Evolutionary conservation across 2,797 vertebrate species (phyloP), one percentile per base, ranked within the genome.

Genomic region (Acipenser ruthenus): DNA sequence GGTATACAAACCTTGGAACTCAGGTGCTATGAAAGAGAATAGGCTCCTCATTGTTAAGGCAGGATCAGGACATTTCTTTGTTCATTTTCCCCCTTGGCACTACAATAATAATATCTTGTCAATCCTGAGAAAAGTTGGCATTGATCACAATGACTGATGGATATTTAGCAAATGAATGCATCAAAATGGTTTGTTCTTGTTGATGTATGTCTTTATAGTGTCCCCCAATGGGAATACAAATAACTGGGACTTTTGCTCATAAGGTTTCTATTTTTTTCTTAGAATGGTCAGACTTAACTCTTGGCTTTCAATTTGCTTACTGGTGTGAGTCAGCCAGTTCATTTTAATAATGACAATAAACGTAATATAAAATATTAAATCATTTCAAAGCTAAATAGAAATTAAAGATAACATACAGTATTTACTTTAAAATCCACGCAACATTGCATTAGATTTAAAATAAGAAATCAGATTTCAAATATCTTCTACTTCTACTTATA

Each of bases 31-130:
- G 70, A 77, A 74, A 74, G 82, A 81, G 79, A 85, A 90, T 83
- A 89, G 85, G 78, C 75, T 47, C 60, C 64, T 81, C 78, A 83
- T 87, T 90, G 88, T 90, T 85, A 72, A 52, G 53, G 68, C 64
- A 49, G 70, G 70, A 72, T 86, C 74, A 78, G 84, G 73, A 6
- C 66, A 72, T 68, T 64, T 74, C 83, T 88, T 85, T 84, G 77
- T 86, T 81, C 72, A 7, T 70, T 67, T 9, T 71, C 73, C 80
- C 75, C 71, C 72, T 79, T 83, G 79, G 84, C 79, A 83, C 69
- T 69, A 50, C 68, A 73, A 73, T 83, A 87, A 85, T 82, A 78
- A 78, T 82, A 71, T 86, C 87, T 88, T 85, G 84, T 87, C 84
- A 78, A 68, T 84, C 77, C 77, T 73, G 74, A 87, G 80, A 82